A percentile compares a stretch with the other conserved stretches of the same genome.
Conservation (phyloP, 2,888 invertebrate species). For the Ormyrus thymus region DNA sequence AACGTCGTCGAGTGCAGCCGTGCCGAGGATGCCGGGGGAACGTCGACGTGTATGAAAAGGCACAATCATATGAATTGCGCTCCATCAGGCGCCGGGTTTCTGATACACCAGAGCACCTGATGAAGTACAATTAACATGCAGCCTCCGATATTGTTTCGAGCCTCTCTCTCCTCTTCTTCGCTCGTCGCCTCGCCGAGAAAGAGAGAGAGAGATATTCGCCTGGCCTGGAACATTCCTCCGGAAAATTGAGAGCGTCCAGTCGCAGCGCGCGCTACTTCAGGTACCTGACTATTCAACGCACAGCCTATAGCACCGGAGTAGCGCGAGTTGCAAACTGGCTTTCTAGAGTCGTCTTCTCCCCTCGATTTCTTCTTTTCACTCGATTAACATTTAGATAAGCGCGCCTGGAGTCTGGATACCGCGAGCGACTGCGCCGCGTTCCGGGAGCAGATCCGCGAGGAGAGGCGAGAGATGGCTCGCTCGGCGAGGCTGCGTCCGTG, state of each 20-base stretch:
- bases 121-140: constrained; percentile 99
- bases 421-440: no score
- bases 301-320: constrained; percentile 93
- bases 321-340: constrained; percentile 83
- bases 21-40: no score
- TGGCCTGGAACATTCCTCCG: not conserved
- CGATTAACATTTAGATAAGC: no score
- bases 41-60: constrained; percentile 60
- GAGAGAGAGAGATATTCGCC: not conserved
- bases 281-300: constrained; percentile 91
- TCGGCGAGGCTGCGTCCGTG: not conserved
- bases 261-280: constrained; percentile 98
- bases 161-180: constrained; percentile 31
- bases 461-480: no score
- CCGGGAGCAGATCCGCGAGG: no score
- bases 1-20: no score
- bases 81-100: constrained; percentile 98
- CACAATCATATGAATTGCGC: constrained; percentile 93
- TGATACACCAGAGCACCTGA: constrained; percentile 97
- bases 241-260: constrained; percentile 69
- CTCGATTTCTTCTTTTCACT: not conserved
- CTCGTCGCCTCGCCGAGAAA: not conserved
- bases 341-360: not conserved
- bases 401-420: no score
- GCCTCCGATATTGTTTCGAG: constrained; percentile 74